phyloP scores from a whole-genome alignment of 1,140 invertebrate species.

The Meloidogyne floridensis region DNA sequence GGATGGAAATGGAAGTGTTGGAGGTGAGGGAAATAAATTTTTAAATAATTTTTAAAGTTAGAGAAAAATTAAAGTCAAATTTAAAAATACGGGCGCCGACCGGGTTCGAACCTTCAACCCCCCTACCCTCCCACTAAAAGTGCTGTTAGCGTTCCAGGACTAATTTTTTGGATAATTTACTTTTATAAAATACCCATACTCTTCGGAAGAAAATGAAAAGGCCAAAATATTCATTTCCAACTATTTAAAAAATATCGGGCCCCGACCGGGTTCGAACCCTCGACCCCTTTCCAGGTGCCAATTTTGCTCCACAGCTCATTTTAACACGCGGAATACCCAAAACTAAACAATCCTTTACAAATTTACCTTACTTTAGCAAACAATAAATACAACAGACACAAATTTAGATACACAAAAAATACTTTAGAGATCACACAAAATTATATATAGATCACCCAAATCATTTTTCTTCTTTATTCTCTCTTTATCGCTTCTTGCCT shows the following conservation, averaged over 20 bases:
- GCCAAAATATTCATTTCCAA: background rate
- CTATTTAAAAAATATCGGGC: background rate
- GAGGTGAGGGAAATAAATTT: background rate
- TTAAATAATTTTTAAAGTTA: background rate
- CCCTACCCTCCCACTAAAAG: too few species aligned
- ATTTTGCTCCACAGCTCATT: background rate
- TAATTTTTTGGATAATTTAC: too few species aligned
- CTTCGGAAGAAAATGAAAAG: too few species aligned
- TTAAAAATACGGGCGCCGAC: background rate
- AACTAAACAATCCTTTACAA: background rate
- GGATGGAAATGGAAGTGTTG: background rate
- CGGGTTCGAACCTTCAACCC: background rate
- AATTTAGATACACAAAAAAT: background rate
- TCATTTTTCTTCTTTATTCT: background rate
- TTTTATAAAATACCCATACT: too few species aligned
- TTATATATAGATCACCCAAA: background rate
- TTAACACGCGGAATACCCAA: background rate
- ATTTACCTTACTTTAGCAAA: background rate
- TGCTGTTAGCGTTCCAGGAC: too few species aligned
- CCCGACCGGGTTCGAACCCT: background rate
- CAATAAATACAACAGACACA: background rate
- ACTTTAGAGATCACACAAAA: background rate
- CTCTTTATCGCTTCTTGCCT: background rate
- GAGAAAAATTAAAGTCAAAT: background rate
- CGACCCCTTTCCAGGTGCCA: background rate